Conservation (phyloP, 2,888 invertebrate species). For the Glyphotaelius pellucidus region DNA sequence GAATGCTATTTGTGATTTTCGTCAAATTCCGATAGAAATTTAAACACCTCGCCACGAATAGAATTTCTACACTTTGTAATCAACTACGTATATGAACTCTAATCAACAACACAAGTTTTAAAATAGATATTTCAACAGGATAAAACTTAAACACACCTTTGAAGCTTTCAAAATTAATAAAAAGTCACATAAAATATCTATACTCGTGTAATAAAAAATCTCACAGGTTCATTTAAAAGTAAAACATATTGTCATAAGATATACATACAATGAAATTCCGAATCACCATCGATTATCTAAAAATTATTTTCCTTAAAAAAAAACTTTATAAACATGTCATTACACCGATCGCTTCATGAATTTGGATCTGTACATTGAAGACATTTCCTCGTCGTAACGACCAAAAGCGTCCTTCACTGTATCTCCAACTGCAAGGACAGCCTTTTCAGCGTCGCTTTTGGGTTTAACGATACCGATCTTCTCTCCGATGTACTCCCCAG, state of each 20-base stretch:
- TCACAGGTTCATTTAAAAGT: neutral
- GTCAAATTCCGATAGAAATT: neutral
- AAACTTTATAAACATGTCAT: neutral
- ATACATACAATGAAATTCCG: neutral
- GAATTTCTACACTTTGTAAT: neutral
- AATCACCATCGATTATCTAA: constrained; percentile 9
- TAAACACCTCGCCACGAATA: neutral
- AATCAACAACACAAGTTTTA: neutral
- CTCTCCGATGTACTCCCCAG: constrained; percentile 62
- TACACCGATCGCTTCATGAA: constrained; percentile 56
- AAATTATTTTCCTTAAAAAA: neutral
- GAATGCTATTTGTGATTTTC: neutral
- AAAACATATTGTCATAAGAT: neutral
- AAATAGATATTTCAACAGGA: neutral
- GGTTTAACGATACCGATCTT: constrained; percentile 62
- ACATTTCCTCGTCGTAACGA: constrained; percentile 48
- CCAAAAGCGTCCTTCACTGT: constrained; percentile 54
- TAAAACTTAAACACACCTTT: neutral
- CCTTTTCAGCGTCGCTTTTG: constrained; percentile 55
- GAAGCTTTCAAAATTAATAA: neutral
- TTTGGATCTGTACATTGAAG: constrained; percentile 49
- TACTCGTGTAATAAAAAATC: neutral
- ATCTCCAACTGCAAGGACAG: constrained; percentile 51
- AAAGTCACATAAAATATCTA: neutral
- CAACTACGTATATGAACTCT: neutral